phyloP scores from a whole-genome alignment of 2,113 vertebrate species.

The Cheilinus undulatus region DNA sequence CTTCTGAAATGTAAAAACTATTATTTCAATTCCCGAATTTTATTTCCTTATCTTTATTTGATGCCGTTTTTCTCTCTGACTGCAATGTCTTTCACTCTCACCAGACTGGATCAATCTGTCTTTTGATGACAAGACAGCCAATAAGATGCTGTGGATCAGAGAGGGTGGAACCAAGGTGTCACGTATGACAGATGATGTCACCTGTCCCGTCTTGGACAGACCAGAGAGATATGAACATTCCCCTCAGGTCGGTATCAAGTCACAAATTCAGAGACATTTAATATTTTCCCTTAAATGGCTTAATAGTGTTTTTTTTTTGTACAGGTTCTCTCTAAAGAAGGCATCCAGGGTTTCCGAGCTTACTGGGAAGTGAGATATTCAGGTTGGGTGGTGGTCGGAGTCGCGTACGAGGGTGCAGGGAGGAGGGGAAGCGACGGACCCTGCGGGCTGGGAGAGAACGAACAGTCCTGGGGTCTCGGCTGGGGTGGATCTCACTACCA shows the following conservation, averaged over 20 bases:
- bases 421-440: constrained; percentile 64
- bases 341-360: constrained; percentile 64
- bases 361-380: constrained; percentile 77
- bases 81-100: not conserved
- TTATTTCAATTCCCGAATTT: constrained; percentile 5
- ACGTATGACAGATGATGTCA: constrained; percentile 68
- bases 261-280: not conserved
- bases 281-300: not conserved
- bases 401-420: constrained; percentile 59
- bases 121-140: constrained; percentile 77
- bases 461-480: constrained; percentile 76
- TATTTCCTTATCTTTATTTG: not conserved
- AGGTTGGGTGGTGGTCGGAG: constrained; percentile 75
- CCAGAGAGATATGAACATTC: constrained; percentile 76
- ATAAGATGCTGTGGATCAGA: constrained; percentile 77
- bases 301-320: not conserved
- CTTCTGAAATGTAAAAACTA: constrained; percentile 71
- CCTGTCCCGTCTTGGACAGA: constrained; percentile 75
- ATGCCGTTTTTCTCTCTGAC: not conserved
- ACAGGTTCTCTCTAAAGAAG: constrained; percentile 77
- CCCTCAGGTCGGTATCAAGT: constrained; percentile 69
- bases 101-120: constrained; percentile 75
- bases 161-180: constrained; percentile 69
- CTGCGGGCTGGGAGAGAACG: constrained; percentile 79
- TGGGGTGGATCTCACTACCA: constrained; percentile 76